These are phyloP conservation scores for Eupsilia transversa DNA, from an alignment of 2,888 invertebrate genomes.

Conservation along the genomic window DNA sequence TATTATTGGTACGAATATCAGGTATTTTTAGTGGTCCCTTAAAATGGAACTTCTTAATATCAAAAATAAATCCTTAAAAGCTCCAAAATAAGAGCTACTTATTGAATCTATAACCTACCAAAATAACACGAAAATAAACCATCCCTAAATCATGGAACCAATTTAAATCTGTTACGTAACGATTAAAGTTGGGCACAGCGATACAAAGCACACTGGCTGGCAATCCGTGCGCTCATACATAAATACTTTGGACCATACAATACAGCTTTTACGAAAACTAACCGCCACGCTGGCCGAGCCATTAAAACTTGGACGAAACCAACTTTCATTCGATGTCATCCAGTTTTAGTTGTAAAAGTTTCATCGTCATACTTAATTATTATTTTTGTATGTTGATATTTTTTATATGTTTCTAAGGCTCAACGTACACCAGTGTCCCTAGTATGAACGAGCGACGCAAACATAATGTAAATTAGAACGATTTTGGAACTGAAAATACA, in stretches of 20 bases:
- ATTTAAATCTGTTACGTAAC: slow-evolving; percentile 62
- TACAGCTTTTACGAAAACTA: slow-evolving; percentile 71
- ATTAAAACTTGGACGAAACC: slow-evolving; percentile 74
- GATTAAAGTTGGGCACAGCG: slow-evolving; percentile 65
- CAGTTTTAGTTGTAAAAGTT: slow-evolving; percentile 58
- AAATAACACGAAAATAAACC: slow-evolving; percentile 21
- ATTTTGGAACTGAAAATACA: background rate
- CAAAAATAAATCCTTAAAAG: too few species aligned
- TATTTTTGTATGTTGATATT: slow-evolving; percentile 11
- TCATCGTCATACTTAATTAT: slow-evolving; percentile 34
- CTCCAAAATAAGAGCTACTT: background rate
- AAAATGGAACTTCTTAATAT: too few species aligned
- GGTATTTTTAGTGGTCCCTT: too few species aligned
- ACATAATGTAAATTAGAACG: background rate
- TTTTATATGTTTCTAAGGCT: background rate
- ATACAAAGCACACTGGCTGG: slow-evolving; percentile 56
- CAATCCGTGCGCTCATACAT: slow-evolving; percentile 59
- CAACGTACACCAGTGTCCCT: background rate
- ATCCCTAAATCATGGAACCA: slow-evolving; percentile 44
- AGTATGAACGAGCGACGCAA: background rate
- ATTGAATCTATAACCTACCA: background rate
- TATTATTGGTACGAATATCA: too few species aligned
- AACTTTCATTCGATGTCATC: slow-evolving; percentile 70
- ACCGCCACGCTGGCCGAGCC: slow-evolving; percentile 66
- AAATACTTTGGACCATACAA: slow-evolving; percentile 65